These are phyloP conservation scores for Drosophila takahashii DNA, from an alignment of 1,140 invertebrate genomes.

Conservation along the genomic window DNA sequence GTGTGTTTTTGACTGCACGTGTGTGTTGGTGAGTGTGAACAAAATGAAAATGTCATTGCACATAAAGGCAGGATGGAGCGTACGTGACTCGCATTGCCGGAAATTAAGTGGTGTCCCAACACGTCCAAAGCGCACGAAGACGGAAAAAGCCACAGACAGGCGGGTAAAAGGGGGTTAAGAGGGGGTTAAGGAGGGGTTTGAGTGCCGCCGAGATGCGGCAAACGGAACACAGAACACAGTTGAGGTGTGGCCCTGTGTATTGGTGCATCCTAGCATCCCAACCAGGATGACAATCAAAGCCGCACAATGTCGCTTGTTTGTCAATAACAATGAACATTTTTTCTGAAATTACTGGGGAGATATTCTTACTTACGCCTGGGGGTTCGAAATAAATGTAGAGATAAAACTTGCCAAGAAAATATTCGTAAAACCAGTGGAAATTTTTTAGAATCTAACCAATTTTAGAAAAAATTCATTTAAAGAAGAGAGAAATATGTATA, in stretches of 20 bases:
- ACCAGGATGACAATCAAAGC: slow-evolving; percentile 66
- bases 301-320: slow-evolving; percentile 75
- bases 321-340: slow-evolving; percentile 67
- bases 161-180: slow-evolving; percentile 3
- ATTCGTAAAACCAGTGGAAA: not conserved
- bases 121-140: slow-evolving; percentile 69
- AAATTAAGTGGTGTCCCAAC: slow-evolving; percentile 76
- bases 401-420: not conserved
- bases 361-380: slow-evolving; percentile 3
- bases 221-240: slow-evolving; percentile 17
- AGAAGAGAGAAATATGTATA: too few species aligned
- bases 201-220: not conserved
- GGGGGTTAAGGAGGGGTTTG: not conserved
- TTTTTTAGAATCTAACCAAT: not conserved
- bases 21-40: slow-evolving; percentile 52
- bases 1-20: not conserved
- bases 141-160: slow-evolving; percentile 58
- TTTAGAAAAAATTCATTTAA: too few species aligned
- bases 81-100: slow-evolving; percentile 76
- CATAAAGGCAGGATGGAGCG: slow-evolving; percentile 74
- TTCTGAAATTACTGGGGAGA: slow-evolving; percentile 21
- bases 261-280: slow-evolving; percentile 23
- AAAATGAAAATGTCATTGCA: slow-evolving; percentile 77
- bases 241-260: slow-evolving; percentile 38
- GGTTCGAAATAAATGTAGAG: slow-evolving; percentile 3